A percentile compares a stretch with the other conserved stretches of the same genome.
phyloP scores from a whole-genome alignment of 2,797 vertebrate species.

The Avahi laniger region DNA sequence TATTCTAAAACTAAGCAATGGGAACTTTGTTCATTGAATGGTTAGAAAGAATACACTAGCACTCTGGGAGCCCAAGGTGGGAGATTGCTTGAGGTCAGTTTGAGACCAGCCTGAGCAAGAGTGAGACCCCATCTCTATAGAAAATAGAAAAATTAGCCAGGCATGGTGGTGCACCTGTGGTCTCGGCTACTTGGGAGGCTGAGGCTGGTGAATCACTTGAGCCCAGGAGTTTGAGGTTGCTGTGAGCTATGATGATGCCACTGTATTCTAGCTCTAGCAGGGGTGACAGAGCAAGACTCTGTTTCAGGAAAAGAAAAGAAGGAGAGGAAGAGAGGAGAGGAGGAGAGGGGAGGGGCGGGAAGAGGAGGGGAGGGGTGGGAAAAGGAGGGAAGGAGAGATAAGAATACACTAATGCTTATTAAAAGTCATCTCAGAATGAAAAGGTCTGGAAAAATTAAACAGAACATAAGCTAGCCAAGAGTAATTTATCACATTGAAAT shows the following conservation, averaged over 20 bases:
- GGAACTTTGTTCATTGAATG: background rate
- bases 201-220: background rate
- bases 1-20: constrained; percentile 24
- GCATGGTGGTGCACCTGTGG: background rate
- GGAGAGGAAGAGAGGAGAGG: too few relatives aligned
- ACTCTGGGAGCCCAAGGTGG: background rate
- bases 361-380: too few relatives aligned
- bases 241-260: background rate
- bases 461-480: background rate
- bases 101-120: background rate
- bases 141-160: background rate
- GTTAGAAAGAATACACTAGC: background rate
- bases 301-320: too few relatives aligned
- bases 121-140: background rate
- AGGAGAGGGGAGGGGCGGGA: too few relatives aligned
- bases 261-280: background rate
- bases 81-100: background rate
- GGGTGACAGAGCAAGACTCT: too few relatives aligned
- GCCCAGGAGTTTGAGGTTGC: background rate
- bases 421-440: constrained; percentile 36
- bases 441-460: background rate
- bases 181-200: background rate
- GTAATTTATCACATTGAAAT: background rate
- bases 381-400: background rate
- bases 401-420: background rate